phyloP scores from a whole-genome alignment of 2,797 vertebrate genomes.

The Falco rusticolus region DNA sequence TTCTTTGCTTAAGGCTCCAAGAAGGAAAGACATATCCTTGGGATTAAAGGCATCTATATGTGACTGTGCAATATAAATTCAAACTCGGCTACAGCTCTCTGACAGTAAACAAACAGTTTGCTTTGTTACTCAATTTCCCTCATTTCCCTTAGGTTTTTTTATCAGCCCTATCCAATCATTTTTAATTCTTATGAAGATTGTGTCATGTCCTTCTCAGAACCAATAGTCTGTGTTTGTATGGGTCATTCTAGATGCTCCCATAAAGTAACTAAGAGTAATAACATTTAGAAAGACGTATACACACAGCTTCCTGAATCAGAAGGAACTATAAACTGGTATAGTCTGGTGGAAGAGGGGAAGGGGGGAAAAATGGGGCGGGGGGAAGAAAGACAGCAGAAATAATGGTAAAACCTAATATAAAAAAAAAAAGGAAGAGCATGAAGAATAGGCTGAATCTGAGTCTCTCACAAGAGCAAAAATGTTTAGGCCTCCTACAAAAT shows the following conservation, averaged over 20 bases:
- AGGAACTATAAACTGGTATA: neutral
- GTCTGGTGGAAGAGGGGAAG: fast-evolving
- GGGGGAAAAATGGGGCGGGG: fast-evolving
- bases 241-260: neutral
- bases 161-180: neutral
- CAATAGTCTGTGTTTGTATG: neutral
- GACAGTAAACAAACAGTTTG: neutral
- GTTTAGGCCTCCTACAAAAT: neutral
- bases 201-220: neutral
- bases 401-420: conserved; percentile 54
- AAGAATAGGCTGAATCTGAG: neutral
- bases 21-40: neutral
- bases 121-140: neutral
- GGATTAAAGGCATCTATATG: neutral
- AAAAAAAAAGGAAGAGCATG: neutral
- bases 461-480: neutral
- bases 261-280: neutral
- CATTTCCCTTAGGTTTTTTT: neutral
- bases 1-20: neutral
- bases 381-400: conserved; percentile 44
- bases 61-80: neutral
- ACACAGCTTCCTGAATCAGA: neutral
- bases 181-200: neutral
- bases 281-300: neutral
- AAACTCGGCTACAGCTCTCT: neutral